phyloP scores from a whole-genome alignment of 2,113 vertebrate genomes.

The Noturus placidus region DNA sequence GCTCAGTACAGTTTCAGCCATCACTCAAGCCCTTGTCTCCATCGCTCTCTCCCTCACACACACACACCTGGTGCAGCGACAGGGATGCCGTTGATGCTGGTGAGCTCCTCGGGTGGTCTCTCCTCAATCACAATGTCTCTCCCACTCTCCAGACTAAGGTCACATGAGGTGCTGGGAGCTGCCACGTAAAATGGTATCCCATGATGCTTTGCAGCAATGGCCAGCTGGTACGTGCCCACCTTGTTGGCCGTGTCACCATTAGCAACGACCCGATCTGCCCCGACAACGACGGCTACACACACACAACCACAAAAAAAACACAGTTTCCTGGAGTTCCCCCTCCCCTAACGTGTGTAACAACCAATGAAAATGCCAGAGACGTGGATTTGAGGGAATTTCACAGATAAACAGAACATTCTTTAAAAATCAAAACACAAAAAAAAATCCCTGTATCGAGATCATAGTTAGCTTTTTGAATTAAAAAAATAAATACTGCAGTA shows the following conservation, averaged over 20 bases:
- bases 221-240: slow-evolving; percentile 89
- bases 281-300: slow-evolving; percentile 82
- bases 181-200: slow-evolving; percentile 89
- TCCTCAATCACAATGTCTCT: slow-evolving; percentile 83
- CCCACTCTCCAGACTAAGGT: slow-evolving; percentile 77
- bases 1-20: slow-evolving; percentile 8
- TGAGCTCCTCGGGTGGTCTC: slow-evolving; percentile 80
- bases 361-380: not conserved
- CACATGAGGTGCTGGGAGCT: slow-evolving; percentile 85
- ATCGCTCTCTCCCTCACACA: not conserved
- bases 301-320: slow-evolving; percentile 11
- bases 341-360: not conserved
- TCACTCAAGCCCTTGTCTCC: not conserved
- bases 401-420: not conserved
- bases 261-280: slow-evolving; percentile 85
- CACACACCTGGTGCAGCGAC: slow-evolving; percentile 79
- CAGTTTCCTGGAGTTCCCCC: not conserved
- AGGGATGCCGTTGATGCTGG: slow-evolving; percentile 77
- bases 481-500: not conserved
- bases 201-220: slow-evolving; percentile 80
- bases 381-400: not conserved
- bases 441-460: not conserved
- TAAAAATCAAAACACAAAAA: not conserved
- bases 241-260: slow-evolving; percentile 91
- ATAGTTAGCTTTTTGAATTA: not conserved